Conservation (phyloP, 2,113 vertebrate species). For the Bubalus kerabau region DNA sequence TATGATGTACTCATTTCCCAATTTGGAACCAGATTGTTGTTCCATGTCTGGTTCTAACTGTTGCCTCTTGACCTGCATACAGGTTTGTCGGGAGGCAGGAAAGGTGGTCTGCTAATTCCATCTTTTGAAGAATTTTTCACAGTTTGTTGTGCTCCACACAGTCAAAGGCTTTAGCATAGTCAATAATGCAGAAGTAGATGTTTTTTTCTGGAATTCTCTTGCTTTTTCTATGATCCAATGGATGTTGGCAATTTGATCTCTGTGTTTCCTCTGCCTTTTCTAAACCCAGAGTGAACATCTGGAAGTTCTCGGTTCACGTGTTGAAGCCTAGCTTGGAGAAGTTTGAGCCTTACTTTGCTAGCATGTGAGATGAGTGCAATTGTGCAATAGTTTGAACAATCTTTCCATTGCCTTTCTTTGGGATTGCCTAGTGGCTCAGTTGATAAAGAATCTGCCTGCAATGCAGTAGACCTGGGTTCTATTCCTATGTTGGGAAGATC, state of each 20-base stretch:
- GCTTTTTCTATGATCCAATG: background rate
- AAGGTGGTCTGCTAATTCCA: background rate
- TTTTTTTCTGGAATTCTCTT: background rate
- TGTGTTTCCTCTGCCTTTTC: background rate
- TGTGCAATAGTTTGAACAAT: background rate
- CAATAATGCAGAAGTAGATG: background rate
- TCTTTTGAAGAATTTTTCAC: background rate
- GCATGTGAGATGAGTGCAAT: background rate
- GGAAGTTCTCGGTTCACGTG: rapidly evolving
- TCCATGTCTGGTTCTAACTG: background rate
- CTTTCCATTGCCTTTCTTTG: background rate
- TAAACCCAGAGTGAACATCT: background rate
- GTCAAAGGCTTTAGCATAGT: background rate
- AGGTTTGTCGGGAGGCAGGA: background rate
- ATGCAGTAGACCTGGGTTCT: background rate
- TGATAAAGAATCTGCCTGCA: background rate
- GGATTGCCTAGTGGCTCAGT: background rate
- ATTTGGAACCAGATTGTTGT: background rate
- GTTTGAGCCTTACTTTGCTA: background rate
- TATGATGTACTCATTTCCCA: rapidly evolving
- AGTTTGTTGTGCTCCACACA: background rate
- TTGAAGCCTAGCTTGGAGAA: background rate
- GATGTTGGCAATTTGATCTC: background rate
- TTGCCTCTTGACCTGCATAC: background rate
- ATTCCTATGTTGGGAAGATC: background rate